phyloP scores from a whole-genome alignment of 1,140 invertebrate species.

The Pissodes strobi region DNA sequence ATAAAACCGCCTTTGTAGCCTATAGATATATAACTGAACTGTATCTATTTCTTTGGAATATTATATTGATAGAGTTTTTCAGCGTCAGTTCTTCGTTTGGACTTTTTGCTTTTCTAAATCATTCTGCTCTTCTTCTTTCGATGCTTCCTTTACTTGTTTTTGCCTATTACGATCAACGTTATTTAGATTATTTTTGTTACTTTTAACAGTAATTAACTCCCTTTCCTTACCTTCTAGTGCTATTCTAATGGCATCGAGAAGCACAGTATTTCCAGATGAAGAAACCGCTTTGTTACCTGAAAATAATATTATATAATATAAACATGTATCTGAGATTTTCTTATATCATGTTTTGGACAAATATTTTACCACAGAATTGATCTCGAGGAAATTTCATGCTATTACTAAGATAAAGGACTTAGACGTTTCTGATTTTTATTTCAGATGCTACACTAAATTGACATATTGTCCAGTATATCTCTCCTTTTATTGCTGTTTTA shows the following conservation, averaged over 20 bases:
- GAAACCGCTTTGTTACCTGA: constrained; percentile 68
- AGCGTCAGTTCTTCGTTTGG: constrained; percentile 15
- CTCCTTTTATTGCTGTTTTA: too few species aligned
- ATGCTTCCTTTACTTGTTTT: constrained; percentile 9
- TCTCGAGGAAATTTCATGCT: too few species aligned
- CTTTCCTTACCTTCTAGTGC: constrained; percentile 59
- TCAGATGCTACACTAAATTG: too few species aligned
- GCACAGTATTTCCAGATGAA: constrained; percentile 59
- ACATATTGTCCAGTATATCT: too few species aligned
- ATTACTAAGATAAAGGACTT: too few species aligned
- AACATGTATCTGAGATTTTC: too few species aligned
- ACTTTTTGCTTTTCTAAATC: constrained; percentile 27
- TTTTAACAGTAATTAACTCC: background rate
- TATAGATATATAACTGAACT: background rate
- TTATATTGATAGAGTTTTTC: background rate
- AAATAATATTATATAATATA: constrained; percentile 45
- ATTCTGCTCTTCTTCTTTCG: constrained; percentile 11
- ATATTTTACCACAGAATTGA: too few species aligned
- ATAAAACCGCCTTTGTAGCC: background rate
- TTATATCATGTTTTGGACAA: too few species aligned
- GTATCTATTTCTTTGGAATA: constrained; percentile 1
- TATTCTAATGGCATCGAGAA: constrained; percentile 66
- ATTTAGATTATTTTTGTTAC: constrained; percentile 14
- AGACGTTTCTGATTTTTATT: too few species aligned
- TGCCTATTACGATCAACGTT: constrained; percentile 28